Conservation (phyloP, 2,113 vertebrate genomes). For the Tenebrosternarchus preto region DNA sequence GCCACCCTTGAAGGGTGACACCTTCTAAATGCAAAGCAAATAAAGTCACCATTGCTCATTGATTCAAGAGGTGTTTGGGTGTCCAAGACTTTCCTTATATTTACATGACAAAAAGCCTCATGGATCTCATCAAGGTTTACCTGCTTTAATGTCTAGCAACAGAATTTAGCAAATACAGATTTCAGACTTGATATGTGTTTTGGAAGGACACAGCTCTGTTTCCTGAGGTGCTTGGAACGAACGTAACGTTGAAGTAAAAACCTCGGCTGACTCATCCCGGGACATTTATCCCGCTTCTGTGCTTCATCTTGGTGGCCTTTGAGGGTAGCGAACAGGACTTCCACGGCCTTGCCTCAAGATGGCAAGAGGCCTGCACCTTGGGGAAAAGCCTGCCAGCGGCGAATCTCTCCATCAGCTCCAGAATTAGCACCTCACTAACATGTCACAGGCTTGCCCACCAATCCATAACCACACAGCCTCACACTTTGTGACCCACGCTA, state of each 20-base stretch:
- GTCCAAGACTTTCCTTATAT: neutral
- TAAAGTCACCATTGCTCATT: neutral
- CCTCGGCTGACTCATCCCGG: neutral
- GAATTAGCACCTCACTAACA: constrained; percentile 26
- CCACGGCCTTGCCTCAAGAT: neutral
- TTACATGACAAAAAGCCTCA: neutral
- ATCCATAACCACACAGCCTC: constrained; percentile 51
- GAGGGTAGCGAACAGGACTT: neutral
- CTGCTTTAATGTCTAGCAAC: neutral
- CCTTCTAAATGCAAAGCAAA: too few relatives aligned
- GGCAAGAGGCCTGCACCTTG: neutral
- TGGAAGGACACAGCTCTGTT: neutral
- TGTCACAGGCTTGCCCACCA: constrained; percentile 57
- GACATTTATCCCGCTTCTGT: neutral
- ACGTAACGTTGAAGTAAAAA: neutral
- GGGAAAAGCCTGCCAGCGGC: neutral
- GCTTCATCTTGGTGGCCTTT: neutral
- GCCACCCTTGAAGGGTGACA: constrained; percentile 11
- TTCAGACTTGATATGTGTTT: neutral
- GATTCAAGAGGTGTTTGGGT: neutral
- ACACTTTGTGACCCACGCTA: constrained; percentile 54
- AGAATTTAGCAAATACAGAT: neutral
- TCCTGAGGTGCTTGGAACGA: neutral
- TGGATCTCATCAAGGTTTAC: constrained; percentile 24
- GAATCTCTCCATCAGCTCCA: neutral